These are phyloP conservation scores for Campopleginae sp. DNA, from an alignment of 2,888 invertebrate species.

Conservation along the genomic window DNA sequence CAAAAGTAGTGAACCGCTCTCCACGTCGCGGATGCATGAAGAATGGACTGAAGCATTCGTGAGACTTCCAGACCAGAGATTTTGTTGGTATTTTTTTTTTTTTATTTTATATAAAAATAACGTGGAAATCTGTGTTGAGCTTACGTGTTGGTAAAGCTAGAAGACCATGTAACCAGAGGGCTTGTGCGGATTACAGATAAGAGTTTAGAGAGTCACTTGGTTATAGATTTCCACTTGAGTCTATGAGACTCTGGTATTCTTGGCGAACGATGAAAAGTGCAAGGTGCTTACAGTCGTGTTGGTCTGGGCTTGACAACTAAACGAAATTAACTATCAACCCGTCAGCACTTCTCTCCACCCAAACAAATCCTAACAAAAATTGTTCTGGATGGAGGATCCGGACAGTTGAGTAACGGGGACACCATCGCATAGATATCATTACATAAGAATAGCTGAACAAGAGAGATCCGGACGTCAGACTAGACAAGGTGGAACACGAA, in stretches of 20 bases:
- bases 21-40: slow-evolving; percentile 12
- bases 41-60: slow-evolving; percentile 24
- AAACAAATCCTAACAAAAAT: slow-evolving; percentile 31
- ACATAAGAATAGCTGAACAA: slow-evolving; percentile 14
- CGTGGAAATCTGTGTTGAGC: slow-evolving; percentile 51
- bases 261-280: slow-evolving; percentile 65
- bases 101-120: slow-evolving; percentile 70
- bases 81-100: slow-evolving; percentile 28
- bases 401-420: slow-evolving; percentile 20
- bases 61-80: slow-evolving; percentile 9
- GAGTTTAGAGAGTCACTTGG: slow-evolving; percentile 59
- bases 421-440: background rate
- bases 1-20: background rate
- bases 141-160: slow-evolving; percentile 62
- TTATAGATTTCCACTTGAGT: slow-evolving; percentile 75
- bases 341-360: slow-evolving; percentile 31
- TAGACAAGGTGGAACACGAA: slow-evolving; percentile 48
- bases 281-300: slow-evolving; percentile 45
- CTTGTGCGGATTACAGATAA: slow-evolving; percentile 56
- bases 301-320: slow-evolving; percentile 32
- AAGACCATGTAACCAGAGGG: slow-evolving; percentile 35
- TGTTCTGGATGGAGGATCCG: slow-evolving; percentile 13
- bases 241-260: slow-evolving; percentile 70
- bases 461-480: slow-evolving; percentile 35
- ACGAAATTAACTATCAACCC: slow-evolving; percentile 48